Evolutionary conservation across 2,797 vertebrate species (phyloP), one percentile per base, ranked within the genome.

Genomic region (Anabas testudineus): DNA sequence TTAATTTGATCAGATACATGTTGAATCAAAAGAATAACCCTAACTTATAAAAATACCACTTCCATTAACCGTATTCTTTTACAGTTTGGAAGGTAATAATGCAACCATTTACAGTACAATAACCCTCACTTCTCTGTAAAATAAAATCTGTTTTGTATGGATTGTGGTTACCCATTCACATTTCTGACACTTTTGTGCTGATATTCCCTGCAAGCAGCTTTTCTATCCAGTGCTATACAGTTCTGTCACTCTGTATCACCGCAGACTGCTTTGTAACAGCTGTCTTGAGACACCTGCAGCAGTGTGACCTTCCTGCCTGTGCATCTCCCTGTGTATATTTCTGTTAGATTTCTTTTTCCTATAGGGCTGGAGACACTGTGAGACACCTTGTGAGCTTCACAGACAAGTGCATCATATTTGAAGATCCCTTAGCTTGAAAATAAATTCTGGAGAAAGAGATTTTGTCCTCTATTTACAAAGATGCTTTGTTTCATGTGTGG

Each of bases 291-390:
- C 6, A 66, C 65, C 87, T 83, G 61, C 78, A 83, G 81, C 77
- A 55, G 21, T 37, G 36, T 78, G 74, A 81, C 84, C 78, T 71
- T 81, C 24, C 60, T 60, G 65, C 51, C 69, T 71, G 39, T 59
- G 67, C 46, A 48, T 64, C 72, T 56, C 12, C 2, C 42, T 55
- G 0, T 76, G 15, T 53, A 22, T 61, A 36, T 59, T 59, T 73
- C 74, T 63, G 72, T 90, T 78, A 68, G 62, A 74, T 75, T 68
- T 22, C 59, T 67, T 47, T 85, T 82, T 77, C 68, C 82, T 71
- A 78, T 71, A 72, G 18, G 39, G 47, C 58, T 59, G 42, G 54
- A 78, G 65, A 80, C 56, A 28, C 48, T 10, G 15, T 18, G 42
- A 78, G 57, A 63, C 46, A 21, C 47, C 30, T 43, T 39, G 49